phyloP scores from a whole-genome alignment of 2,888 invertebrate genomes.

The Drosophila pseudotalamancana region DNA sequence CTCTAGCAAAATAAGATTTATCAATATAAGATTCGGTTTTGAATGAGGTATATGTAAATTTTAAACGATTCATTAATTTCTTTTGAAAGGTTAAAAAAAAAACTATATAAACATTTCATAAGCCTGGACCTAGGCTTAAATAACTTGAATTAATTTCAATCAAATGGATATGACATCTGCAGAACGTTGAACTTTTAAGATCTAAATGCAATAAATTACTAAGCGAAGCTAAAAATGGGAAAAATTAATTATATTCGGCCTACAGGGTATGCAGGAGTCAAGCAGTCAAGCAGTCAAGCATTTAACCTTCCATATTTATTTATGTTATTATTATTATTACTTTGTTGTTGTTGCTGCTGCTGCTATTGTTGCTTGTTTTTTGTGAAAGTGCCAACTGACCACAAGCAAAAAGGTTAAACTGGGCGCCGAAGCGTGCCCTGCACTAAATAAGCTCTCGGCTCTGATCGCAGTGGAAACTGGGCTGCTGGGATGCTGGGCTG shows the following conservation, averaged over 20 bases:
- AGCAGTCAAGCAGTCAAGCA: background rate
- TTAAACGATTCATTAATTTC: no score
- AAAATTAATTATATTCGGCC: background rate
- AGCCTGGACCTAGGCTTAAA: no score
- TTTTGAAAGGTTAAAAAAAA: no score
- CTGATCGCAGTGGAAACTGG: conserved; percentile 15
- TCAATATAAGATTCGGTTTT: no score
- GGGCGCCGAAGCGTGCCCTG: conserved; percentile 66
- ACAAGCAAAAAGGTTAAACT: conserved; percentile 72
- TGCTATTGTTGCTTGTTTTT: conserved; percentile 44
- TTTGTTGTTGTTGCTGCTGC: conserved; percentile 26
- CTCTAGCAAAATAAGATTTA: no score
- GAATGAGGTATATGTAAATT: no score
- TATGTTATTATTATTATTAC: conserved; percentile 17
- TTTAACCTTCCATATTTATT: conserved; percentile 20
- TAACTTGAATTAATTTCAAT: no score
- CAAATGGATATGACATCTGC: no score
- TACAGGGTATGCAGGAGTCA: conserved; percentile 24
- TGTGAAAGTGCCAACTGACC: conserved; percentile 78
- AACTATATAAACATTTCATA: no score
- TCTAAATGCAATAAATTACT: background rate
- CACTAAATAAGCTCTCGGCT: conserved; percentile 21
- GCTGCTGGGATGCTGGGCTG: no score
- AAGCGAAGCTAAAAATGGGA: background rate
- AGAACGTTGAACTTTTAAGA: no score